Base-by-base conservation (phyloP, 2,888 invertebrate genomes). In the Cosmopolites sordidus region DNA sequence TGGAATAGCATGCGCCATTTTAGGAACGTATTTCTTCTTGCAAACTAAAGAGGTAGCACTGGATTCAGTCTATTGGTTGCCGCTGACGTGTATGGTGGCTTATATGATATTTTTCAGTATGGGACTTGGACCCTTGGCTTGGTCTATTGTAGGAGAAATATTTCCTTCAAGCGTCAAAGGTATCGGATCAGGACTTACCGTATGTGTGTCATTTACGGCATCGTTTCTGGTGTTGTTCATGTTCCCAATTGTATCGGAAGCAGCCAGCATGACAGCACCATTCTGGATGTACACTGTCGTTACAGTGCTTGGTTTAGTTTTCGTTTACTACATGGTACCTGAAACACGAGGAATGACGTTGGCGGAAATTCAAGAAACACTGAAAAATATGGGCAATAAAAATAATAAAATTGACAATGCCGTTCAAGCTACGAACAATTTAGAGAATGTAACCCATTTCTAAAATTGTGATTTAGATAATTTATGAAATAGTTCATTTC, bases 131-230 rank as follows among this genome's bases (percentile, higher is more conserved):
- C 86, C 89, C 0, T 69, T 90, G 40, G 86, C 89, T 0, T 90
- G 89, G 89, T 84, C 88, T 0, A 82, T 91, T 29, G 82, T 89
- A 78, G 84, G 87, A 1, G 91, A 92, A 70, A 80, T 91, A 72
- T 84, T 92, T 71, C 83, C 92, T 15, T 75, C 84, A 0, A 84
- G 87, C 60, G 52, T 58, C 11, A 63, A 62, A 51, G 84, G 89
- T 1, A 87, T 88, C 71, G 82, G 86, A 0, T 53, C 60, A 1
- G 76, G 81, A 17, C 86, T 87, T 0, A 59, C 62, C 0, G 58
- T 62, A 5, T 58, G 61, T 14, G 47, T 59, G 1, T 58, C 62
- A 17, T 60, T 63, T 16, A 27, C 52, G 6, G 60, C 59, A n/a
- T 60, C 60, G 38, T 66, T 66, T 48, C 6, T 60, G 1, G 60